Base-by-base conservation (phyloP, 2,888 invertebrate species). In the Hymenopus coronatus region DNA sequence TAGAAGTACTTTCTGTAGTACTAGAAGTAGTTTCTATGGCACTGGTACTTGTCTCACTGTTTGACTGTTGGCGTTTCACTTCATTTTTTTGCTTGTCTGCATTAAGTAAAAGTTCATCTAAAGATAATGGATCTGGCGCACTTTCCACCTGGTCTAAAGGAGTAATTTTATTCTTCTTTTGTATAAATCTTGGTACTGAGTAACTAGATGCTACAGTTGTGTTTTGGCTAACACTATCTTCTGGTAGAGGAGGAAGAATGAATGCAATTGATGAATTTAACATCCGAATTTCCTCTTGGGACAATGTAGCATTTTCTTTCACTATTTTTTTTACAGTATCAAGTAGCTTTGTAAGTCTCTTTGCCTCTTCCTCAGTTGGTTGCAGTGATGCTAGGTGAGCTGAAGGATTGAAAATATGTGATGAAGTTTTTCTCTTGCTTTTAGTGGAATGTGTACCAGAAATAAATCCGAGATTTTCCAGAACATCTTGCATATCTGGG, bases 1-100 rank as follows among this genome's bases (percentile, higher is more conserved):
- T 90, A 3, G 87, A 88, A 15, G 87, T 28, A 84, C 28, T 84
- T 33, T 84, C 84, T 28, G 25, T 30, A 28, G 30, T 84, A 30
- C 28, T 84, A 3, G 27, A 28, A 40, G 40, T 40, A 83, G 20
- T 83, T 28, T 28, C 28, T n/a, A 12, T 87, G 8, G 81, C 14
- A 82, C 33, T 85, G 40, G 85, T 46, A 87, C 88, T 46, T 54
- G 91, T 82, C 84, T 54, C 25, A 89, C 90, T 54, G 87, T 86
- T 91, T 83, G 91, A 92, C 91, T 95, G 92, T 91, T 94, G 94
- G 27, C 95, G 92, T 92, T 94, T 95, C 84, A 94, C 93, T 91
- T 94, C 95, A 91, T 93, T 94, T 91, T 94, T 95, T 83, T 91
- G 91, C 90, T 93, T 91, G 81, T 92, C 91, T 83, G 92, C 93